These are phyloP conservation scores for Protaetia brevitarsis DNA, from an alignment of 1,140 invertebrate species.

Conservation along the genomic window DNA sequence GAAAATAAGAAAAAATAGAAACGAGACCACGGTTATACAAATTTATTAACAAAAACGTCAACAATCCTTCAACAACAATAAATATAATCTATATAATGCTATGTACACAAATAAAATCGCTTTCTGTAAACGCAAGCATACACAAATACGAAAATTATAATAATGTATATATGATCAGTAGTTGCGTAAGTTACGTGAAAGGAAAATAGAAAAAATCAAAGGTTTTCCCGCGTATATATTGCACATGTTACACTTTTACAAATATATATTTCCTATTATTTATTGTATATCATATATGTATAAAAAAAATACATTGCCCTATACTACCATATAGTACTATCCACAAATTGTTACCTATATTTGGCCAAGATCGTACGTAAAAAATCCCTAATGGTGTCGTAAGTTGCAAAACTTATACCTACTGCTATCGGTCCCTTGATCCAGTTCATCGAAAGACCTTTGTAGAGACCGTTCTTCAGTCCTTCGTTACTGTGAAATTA, in stretches of 20 bases:
- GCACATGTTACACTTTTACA: no score
- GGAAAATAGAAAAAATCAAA: background rate
- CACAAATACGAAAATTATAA: background rate
- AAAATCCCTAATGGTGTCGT: conserved; percentile 75
- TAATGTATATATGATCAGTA: background rate
- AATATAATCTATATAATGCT: conserved; percentile 19
- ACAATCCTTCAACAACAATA: conserved; percentile 27
- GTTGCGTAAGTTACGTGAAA: background rate
- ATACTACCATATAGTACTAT: background rate
- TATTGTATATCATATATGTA: background rate
- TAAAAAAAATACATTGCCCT: background rate
- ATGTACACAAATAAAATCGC: background rate
- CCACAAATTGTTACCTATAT: conserved; percentile 1
- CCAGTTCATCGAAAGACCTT: conserved; percentile 99
- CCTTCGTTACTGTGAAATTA: conserved; percentile 73
- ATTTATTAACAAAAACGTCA: conserved; percentile 26
- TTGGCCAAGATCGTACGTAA: conserved; percentile 44
- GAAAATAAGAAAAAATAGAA: conserved; percentile 13
- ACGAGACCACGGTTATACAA: background rate
- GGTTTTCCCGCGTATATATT: no score
- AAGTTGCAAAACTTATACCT: conserved; percentile 96
- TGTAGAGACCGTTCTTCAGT: conserved; percentile 86
- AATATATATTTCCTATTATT: background rate
- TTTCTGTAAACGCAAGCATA: background rate
- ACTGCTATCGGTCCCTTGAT: conserved; percentile 97